phyloP scores from a whole-genome alignment of 1,140 invertebrate genomes.

The Hypsibius dujardini region DNA sequence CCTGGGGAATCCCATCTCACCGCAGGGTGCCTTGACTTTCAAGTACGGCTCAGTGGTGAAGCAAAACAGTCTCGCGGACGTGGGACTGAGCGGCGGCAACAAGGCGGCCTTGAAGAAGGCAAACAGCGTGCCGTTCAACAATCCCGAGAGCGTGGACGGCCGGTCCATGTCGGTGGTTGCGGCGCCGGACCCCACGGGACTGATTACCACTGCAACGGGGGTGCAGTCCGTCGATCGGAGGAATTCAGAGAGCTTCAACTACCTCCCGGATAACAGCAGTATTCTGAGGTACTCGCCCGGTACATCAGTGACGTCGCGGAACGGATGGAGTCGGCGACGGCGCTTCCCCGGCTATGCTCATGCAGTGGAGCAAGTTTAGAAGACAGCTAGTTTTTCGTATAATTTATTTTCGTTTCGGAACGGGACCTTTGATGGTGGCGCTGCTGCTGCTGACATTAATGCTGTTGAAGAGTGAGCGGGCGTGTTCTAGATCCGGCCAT shows the following conservation, averaged over 20 bases:
- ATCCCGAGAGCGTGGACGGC: neutral
- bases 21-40: conserved; percentile 1
- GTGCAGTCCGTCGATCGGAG: neutral
- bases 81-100: neutral
- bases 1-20: neutral
- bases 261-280: no score
- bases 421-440: no score
- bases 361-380: no score
- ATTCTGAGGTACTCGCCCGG: no score
- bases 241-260: no score
- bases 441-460: no score
- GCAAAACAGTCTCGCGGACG: neutral
- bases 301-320: neutral
- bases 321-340: conserved; percentile 8
- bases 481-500: no score
- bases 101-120: neutral
- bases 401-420: no score
- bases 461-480: no score
- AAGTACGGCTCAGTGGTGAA: neutral
- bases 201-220: neutral
- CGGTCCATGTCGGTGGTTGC: neutral
- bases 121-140: neutral
- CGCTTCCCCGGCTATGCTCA: conserved; percentile 8
- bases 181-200: neutral
- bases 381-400: no score